These are phyloP conservation scores for Enteromius argenteus DNA, from an alignment of 2,797 vertebrate genomes.

Conservation along the genomic window DNA sequence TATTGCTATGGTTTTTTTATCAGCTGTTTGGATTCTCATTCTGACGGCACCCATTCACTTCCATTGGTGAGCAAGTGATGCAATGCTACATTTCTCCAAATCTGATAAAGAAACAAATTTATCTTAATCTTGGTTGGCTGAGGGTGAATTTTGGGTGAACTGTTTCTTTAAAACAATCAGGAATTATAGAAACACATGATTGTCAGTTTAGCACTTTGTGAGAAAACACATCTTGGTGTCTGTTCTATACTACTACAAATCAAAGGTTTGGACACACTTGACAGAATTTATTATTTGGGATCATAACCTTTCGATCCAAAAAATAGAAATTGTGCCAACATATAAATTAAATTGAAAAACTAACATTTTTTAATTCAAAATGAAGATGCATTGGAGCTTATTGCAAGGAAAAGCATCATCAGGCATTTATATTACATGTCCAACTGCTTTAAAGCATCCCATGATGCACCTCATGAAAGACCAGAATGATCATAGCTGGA, in stretches of 20 bases:
- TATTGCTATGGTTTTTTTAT: neutral
- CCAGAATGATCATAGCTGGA: neutral
- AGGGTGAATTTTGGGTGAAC: neutral
- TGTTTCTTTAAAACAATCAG: neutral
- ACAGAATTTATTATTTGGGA: neutral
- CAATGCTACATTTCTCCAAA: neutral
- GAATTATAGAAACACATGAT: neutral
- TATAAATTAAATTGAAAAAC: neutral
- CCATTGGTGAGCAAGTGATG: neutral
- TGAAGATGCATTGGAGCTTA: neutral
- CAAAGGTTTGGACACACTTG: neutral
- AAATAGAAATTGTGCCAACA: too few relatives aligned
- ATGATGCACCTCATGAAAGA: neutral
- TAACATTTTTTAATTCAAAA: neutral
- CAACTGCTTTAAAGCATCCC: neutral
- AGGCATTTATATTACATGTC: neutral
- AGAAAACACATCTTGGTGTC: neutral
- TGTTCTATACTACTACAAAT: neutral
- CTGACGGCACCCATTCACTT: neutral
- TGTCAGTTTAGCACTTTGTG: conserved; percentile 6
- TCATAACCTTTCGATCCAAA: neutral
- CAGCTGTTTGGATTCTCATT: neutral
- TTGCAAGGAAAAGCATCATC: neutral
- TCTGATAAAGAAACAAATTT: neutral
- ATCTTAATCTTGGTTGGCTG: neutral